Percentiles rank a stretch among this genome's conserved stretches.
These are phyloP conservation scores for Sebastes paucispinis DNA, from an alignment of 2,797 vertebrate species.

Conservation along the genomic window DNA sequence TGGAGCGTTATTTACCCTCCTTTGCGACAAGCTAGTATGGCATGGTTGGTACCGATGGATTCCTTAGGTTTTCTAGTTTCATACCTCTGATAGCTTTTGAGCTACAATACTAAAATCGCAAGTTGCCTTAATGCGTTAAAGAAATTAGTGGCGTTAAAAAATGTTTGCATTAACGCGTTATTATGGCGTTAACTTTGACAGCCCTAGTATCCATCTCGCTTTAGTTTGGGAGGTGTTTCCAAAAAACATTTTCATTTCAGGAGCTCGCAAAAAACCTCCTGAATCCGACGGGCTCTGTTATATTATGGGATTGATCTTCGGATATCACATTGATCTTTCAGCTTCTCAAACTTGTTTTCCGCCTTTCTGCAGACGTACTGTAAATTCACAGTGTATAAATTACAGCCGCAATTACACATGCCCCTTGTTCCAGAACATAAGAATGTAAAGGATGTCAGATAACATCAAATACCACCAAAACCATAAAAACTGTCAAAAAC, in stretches of 20 bases:
- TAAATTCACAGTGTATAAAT: slow-evolving; percentile 12
- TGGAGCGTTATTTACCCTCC: too few relatives aligned
- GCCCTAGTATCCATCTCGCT: slow-evolving; percentile 10
- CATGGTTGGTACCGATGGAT: too few relatives aligned
- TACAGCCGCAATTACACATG: slow-evolving; percentile 14
- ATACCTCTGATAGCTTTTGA: too few relatives aligned
- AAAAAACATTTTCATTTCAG: slow-evolving; percentile 20
- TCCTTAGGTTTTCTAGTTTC: too few relatives aligned
- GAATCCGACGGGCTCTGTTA: neutral
- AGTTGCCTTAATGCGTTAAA: too few relatives aligned
- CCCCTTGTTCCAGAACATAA: slow-evolving; percentile 22
- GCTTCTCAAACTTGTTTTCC: slow-evolving; percentile 16
- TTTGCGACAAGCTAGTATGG: too few relatives aligned
- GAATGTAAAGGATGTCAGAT: slow-evolving; percentile 40
- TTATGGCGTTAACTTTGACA: too few relatives aligned
- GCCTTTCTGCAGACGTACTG: neutral
- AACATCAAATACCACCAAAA: slow-evolving; percentile 53
- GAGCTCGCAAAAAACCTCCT: neutral
- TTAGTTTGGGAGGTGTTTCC: slow-evolving; percentile 8
- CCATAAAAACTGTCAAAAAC: slow-evolving; percentile 49
- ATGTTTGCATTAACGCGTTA: too few relatives aligned
- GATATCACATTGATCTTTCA: slow-evolving; percentile 8
- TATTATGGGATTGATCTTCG: neutral
- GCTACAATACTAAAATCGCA: too few relatives aligned
- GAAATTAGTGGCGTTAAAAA: too few relatives aligned